Conservation (phyloP, 2,888 invertebrate species). For the Carpatolechia fugitivella region DNA sequence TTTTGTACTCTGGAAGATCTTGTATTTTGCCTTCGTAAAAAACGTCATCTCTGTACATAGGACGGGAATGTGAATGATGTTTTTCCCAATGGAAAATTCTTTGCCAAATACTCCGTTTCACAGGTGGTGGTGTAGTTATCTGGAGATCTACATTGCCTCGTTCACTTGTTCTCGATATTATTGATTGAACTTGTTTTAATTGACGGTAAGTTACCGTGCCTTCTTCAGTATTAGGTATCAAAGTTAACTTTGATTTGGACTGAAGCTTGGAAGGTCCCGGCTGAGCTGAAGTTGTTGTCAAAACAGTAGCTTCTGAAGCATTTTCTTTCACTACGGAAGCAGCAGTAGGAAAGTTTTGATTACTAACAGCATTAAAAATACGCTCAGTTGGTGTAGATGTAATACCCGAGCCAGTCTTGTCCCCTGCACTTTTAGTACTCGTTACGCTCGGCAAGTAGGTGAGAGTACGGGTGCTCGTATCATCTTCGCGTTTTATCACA, state of each 20-base stretch:
- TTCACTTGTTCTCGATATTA: neutral
- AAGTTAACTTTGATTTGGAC: neutral
- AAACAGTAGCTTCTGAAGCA: neutral
- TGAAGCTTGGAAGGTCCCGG: neutral
- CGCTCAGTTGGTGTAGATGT: slow-evolving; percentile 41
- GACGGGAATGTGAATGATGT: slow-evolving; percentile 56
- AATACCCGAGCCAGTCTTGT: neutral
- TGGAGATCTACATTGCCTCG: neutral
- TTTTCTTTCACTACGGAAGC: slow-evolving; percentile 23
- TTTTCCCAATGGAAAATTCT: slow-evolving; percentile 56
- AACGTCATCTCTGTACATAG: slow-evolving; percentile 69
- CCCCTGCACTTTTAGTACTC: neutral
- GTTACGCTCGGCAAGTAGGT: slow-evolving; percentile 57
- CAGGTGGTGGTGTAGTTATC: neutral
- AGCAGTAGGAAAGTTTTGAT: slow-evolving; percentile 40
- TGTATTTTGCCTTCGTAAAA: slow-evolving; percentile 62
- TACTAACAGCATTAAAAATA: slow-evolving; percentile 41
- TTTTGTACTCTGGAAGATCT: slow-evolving; percentile 56
- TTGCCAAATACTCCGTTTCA: neutral
- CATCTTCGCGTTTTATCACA: slow-evolving; percentile 49
- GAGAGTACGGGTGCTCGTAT: slow-evolving; percentile 45
- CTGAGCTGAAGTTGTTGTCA: neutral
- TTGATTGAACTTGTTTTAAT: slow-evolving; percentile 3
- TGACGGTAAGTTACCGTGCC: neutral
- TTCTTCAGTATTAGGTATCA: neutral